Evolutionary conservation across 2,888 invertebrate genomes (phyloP).

Genomic region (Pecten maximus): DNA sequence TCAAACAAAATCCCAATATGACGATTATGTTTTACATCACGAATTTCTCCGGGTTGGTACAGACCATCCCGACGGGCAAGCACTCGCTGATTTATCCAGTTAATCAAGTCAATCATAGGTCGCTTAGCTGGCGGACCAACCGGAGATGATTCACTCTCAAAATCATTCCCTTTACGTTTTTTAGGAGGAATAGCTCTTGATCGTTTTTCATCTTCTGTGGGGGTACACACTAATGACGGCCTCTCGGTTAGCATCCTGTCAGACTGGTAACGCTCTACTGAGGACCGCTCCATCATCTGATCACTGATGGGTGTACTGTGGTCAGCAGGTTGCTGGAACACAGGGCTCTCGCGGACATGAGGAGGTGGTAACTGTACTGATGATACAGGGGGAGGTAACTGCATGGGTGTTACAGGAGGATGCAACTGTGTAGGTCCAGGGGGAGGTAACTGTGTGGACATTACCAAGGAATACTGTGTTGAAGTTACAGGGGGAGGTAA

Average conservation of each 20-base stretch:
- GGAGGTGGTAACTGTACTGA: background rate
- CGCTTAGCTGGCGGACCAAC: slow-evolving; percentile 62
- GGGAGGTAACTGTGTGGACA: background rate
- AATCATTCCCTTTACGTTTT: slow-evolving; percentile 88
- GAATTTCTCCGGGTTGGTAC: slow-evolving; percentile 92
- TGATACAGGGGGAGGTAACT: background rate
- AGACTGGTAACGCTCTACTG: background rate
- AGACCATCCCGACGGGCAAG: slow-evolving; percentile 93
- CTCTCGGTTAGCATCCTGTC: slow-evolving; percentile 43
- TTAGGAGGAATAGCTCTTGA: slow-evolving; percentile 91
- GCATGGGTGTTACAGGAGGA: slow-evolving; percentile 8
- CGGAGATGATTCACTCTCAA: slow-evolving; percentile 61
- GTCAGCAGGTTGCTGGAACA: background rate
- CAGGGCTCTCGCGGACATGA: background rate
- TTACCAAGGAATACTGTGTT: background rate
- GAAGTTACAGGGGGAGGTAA: background rate
- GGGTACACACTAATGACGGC: slow-evolving; percentile 39
- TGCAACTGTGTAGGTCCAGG: background rate
- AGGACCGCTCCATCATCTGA: background rate
- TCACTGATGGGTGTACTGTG: background rate
- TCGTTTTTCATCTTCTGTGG: slow-evolving; percentile 62
- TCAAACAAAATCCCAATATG: slow-evolving; percentile 93
- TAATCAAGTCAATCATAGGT: slow-evolving; percentile 89
- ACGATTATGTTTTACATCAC: slow-evolving; percentile 83
- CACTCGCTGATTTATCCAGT: slow-evolving; percentile 96